Conservation (phyloP, 1,140 invertebrate genomes). For the Rhopalosiphum padi region DNA sequence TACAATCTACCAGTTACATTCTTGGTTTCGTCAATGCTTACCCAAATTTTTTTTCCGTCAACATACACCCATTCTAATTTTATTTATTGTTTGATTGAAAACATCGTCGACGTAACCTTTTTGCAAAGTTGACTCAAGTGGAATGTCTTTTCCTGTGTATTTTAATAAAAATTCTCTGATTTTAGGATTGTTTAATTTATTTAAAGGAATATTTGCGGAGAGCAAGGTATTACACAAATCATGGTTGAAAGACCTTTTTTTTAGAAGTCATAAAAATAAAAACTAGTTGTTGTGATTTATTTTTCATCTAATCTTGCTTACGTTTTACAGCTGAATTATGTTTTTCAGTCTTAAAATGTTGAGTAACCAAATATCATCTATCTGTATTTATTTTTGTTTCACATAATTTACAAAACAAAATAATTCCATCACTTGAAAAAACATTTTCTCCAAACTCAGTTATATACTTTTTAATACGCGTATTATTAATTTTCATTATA, state of each 20-base stretch:
- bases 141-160: not conserved
- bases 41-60: too few species aligned
- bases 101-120: too few species aligned
- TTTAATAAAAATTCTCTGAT: not conserved
- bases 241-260: conserved; percentile 10
- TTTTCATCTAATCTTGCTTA: conserved; percentile 14
- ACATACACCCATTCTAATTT: too few species aligned
- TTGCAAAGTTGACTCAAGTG: not conserved
- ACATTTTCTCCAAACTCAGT: not conserved
- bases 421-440: conserved; percentile 20
- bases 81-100: too few species aligned
- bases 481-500: too few species aligned
- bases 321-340: conserved; percentile 22
- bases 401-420: conserved; percentile 7
- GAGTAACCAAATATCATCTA: conserved; percentile 29
- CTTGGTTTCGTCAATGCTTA: too few species aligned
- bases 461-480: not conserved
- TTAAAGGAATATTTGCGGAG: conserved; percentile 17
- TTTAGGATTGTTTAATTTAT: conserved; percentile 22
- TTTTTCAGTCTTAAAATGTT: conserved; percentile 17
- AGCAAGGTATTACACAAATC: not conserved
- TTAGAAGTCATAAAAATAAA: not conserved
- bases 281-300: conserved; percentile 33
- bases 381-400: conserved; percentile 28
- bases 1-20: too few species aligned